Base-by-base conservation (phyloP, 1,140 invertebrate species). In the Drosophila nannoptera region DNA sequence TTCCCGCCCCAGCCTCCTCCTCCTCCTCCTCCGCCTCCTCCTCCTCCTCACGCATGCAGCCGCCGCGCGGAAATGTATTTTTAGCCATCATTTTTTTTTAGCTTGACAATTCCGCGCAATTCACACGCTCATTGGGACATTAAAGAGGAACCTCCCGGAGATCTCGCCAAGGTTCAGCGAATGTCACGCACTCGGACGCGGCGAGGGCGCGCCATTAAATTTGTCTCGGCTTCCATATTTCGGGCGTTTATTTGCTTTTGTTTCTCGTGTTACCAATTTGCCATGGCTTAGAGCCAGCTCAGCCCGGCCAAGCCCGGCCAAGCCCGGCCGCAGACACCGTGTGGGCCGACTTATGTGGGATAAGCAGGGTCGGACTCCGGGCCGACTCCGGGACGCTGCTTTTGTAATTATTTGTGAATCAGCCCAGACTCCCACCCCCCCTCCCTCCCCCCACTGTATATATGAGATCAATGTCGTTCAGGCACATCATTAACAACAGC, bases 211-310 rank as follows among this genome's bases (percentile, higher is more conserved):
- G n/a, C 59, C 16, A 69, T 68, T 55, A 62, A 68, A 53, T 54
- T 49, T 54, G 50, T 6, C 65, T 33, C 38, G 46, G 40, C 16
- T 31, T 60, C 46, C 31, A 32, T 42, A 40, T 14, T 59, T 50
- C 38, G 12, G 7, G 8, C 7, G 60, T 59, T 55, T 55, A 42
- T 42, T 55, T 55, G 22, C 29, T 55, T 42, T 31, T 8, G 38
- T 11, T 11, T 29, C 9, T 33, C 31, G 49, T 59, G 53, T 40
- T 42, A 38, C 38, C 64, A 61, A 67, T 67, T 67, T 61, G 48
- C 29, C 16, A 60, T 60, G 8, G 48, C 46, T 60, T 60, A 53
- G 31, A 33, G 11, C 48, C 9, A 35, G 58, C 40, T 22, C 1
- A 45, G 32, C 12, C 33, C 22, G 22, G 50, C 50, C 7, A 43